These are phyloP conservation scores for Drosophila pegasa DNA, from an alignment of 2,888 invertebrate genomes.

Conservation along the genomic window DNA sequence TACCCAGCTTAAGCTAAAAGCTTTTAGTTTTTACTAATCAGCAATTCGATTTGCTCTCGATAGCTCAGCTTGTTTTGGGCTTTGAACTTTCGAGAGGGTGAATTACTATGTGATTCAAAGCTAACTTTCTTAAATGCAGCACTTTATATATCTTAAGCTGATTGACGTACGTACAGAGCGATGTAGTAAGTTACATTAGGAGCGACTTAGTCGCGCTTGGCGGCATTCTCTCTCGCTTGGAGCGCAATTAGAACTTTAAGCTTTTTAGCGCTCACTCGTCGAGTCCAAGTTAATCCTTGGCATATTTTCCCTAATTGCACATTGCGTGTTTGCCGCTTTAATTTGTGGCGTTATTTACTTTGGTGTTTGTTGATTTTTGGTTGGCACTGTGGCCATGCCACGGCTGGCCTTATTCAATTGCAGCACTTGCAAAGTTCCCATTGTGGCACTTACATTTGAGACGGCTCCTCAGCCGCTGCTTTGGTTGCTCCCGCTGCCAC, in stretches of 20 bases:
- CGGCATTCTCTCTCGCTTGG: neutral
- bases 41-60: neutral
- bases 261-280: slow-evolving; percentile 1
- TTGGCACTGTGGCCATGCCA: slow-evolving; percentile 28
- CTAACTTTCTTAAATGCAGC: no score
- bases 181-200: neutral
- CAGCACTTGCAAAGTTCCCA: slow-evolving; percentile 35
- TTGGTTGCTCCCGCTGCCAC: slow-evolving; percentile 1
- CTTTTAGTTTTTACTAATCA: neutral
- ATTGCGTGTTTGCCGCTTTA: slow-evolving; percentile 21
- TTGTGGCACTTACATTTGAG: slow-evolving; percentile 39
- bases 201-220: neutral
- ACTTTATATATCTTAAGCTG: neutral
- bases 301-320: neutral
- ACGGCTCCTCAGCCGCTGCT: slow-evolving; percentile 10
- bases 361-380: slow-evolving; percentile 34
- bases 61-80: neutral
- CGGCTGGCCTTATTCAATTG: slow-evolving; percentile 47
- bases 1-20: neutral
- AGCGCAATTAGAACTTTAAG: slow-evolving; percentile 6
- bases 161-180: neutral
- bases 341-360: slow-evolving; percentile 22
- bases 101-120: neutral
- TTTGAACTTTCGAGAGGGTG: neutral
- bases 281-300: slow-evolving; percentile 31